These are phyloP conservation scores for Sylvicapra grimmia DNA, from an alignment of 2,113 vertebrate species.

Conservation along the genomic window DNA sequence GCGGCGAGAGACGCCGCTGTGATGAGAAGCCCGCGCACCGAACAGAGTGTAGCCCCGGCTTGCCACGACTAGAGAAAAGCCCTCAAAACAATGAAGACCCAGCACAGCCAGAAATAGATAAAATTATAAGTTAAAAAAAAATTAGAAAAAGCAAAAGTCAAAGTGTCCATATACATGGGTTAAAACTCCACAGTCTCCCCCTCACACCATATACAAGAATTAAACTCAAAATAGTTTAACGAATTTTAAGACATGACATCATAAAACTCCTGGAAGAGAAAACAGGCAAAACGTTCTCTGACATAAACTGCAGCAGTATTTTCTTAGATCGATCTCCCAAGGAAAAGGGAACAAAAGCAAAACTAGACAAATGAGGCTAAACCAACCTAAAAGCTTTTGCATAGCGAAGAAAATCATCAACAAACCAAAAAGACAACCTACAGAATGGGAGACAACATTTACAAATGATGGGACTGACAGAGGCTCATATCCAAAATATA, in stretches of 20 bases:
- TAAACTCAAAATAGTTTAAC: background rate
- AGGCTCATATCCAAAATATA: background rate
- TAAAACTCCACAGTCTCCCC: background rate
- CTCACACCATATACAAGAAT: background rate
- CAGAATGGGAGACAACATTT: background rate
- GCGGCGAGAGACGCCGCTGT: fast-evolving
- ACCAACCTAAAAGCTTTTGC: background rate
- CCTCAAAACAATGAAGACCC: background rate
- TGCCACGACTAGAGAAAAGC: background rate
- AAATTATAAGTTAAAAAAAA: background rate
- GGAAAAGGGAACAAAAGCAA: background rate
- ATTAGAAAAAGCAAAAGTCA: background rate
- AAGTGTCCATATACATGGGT: background rate
- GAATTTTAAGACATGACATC: background rate
- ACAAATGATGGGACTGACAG: background rate
- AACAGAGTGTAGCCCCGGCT: background rate
- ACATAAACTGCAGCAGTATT: background rate
- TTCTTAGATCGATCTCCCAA: background rate
- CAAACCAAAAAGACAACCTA: background rate
- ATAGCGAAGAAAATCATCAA: background rate
- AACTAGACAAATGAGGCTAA: background rate
- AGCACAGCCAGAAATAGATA: background rate
- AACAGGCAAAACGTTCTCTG: background rate
- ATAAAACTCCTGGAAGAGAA: background rate
- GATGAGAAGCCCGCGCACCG: fast-evolving